Evolutionary conservation across 2,888 invertebrate species (phyloP).

Genomic region (Hydrotaea cyrtoneurina): DNA sequence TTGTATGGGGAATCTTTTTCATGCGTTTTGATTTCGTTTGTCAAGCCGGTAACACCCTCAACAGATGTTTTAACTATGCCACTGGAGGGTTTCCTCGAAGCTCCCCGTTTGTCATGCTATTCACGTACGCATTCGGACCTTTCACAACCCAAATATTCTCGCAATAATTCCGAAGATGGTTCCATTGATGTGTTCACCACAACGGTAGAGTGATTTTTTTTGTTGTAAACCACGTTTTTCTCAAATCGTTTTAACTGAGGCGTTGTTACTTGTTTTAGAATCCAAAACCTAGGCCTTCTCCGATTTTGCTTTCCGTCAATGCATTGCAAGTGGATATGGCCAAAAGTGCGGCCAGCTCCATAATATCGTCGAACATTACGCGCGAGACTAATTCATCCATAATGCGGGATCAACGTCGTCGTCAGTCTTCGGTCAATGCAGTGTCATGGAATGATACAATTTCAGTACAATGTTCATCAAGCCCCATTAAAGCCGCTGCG

Average conservation of each 20-base stretch:
- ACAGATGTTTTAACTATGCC: constrained; percentile 90
- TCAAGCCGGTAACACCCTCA: constrained; percentile 88
- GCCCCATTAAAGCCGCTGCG: constrained; percentile 41
- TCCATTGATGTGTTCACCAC: constrained; percentile 93
- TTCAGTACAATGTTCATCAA: constrained; percentile 73
- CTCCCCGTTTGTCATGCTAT: constrained; percentile 90
- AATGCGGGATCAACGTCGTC: constrained; percentile 72
- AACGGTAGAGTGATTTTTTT: constrained; percentile 28
- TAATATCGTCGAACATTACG: constrained; percentile 72
- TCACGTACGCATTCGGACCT: constrained; percentile 81
- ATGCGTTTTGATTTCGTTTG: background rate
- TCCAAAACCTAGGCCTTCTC: constrained; percentile 18
- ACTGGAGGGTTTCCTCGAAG: constrained; percentile 92
- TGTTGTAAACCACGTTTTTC: background rate
- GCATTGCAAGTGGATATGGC: constrained; percentile 44
- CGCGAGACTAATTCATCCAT: constrained; percentile 69
- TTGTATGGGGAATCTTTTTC: too few relatives aligned
- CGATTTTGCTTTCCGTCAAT: constrained; percentile 46
- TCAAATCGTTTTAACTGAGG: background rate
- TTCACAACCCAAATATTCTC: constrained; percentile 81
- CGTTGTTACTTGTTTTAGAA: constrained; percentile 35
- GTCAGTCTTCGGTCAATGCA: constrained; percentile 79
- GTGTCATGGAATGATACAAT: constrained; percentile 81
- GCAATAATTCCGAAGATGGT: constrained; percentile 85
- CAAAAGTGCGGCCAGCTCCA: constrained; percentile 72